Evolutionary conservation across 2,888 invertebrate genomes (phyloP).

Genomic region (Diaphora mendica): DNA sequence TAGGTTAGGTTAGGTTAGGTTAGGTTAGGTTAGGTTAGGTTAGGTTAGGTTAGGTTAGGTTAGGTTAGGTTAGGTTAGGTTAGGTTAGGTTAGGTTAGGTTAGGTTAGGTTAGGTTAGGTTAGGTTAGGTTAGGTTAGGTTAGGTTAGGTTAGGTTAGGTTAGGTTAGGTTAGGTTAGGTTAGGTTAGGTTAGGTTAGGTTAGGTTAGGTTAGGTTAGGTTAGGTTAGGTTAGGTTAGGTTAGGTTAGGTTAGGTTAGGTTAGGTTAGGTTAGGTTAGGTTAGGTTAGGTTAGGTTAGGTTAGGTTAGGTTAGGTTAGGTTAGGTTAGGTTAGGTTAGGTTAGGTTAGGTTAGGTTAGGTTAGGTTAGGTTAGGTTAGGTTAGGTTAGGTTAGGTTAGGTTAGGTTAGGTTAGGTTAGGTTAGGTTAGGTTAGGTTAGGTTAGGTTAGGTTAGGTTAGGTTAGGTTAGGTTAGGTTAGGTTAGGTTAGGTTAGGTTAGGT

Average conservation of each 20-base stretch:
- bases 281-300: constrained; percentile 39
- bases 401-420: constrained; percentile 38
- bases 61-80: constrained; percentile 40
- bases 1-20: constrained; percentile 44
- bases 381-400: constrained; percentile 40
- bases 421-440: constrained; percentile 35
- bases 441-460: constrained; percentile 27
- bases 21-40: constrained; percentile 45
- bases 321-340: constrained; percentile 40
- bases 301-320: constrained; percentile 38
- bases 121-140: constrained; percentile 40
- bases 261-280: constrained; percentile 31
- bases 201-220: constrained; percentile 16
- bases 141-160: constrained; percentile 36
- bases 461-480: constrained; percentile 30
- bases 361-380: constrained; percentile 39
- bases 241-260: constrained; percentile 16
- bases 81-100: constrained; percentile 37
- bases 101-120: constrained; percentile 39
- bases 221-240: constrained; percentile 12
- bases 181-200: background rate
- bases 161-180: too few species aligned
- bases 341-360: constrained; percentile 35
- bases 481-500: constrained; percentile 30
- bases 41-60: constrained; percentile 45